Percentiles rank a stretch among this genome's conserved stretches.
phyloP scores from a whole-genome alignment of 2,888 invertebrate species.

The Lasioglossum marginatum region DNA sequence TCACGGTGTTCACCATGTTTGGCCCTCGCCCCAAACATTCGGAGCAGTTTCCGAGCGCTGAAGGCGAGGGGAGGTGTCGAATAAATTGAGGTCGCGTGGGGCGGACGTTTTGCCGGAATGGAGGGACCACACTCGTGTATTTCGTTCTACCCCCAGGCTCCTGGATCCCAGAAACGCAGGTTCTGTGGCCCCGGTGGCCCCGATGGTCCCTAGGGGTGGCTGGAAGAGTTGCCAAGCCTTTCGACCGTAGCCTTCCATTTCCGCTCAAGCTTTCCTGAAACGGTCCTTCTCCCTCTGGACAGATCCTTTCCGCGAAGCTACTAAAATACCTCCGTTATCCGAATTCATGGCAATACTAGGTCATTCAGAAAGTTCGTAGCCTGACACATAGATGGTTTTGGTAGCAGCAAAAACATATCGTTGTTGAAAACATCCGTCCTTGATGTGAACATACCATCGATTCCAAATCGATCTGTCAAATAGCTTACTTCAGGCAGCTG shows the following conservation, averaged over 20 bases:
- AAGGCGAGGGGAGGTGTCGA: constrained; percentile 84
- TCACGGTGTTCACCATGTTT: constrained; percentile 4
- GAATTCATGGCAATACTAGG: neutral
- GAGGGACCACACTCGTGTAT: constrained; percentile 77
- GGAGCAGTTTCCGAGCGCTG: constrained; percentile 76
- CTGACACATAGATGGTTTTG: too few species aligned
- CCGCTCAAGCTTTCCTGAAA: constrained; percentile 58
- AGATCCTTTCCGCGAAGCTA: neutral
- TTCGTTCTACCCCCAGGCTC: constrained; percentile 67
- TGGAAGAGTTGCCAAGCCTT: constrained; percentile 69
- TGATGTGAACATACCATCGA: too few species aligned
- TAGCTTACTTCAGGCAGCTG: too few species aligned
- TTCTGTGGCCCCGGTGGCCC: constrained; percentile 41
- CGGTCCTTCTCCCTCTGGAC: neutral
- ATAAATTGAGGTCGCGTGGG: constrained; percentile 84
- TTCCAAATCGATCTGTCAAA: too few species aligned
- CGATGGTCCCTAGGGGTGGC: constrained; percentile 42
- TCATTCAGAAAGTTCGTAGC: too few species aligned
- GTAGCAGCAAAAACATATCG: too few species aligned
- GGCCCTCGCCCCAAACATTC: constrained; percentile 60
- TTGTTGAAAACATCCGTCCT: too few species aligned
- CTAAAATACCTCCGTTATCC: neutral
- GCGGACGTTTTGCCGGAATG: constrained; percentile 80
- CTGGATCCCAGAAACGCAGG: constrained; percentile 65
- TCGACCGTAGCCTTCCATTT: constrained; percentile 57